Percentiles rank a stretch among this genome's conserved stretches.
Conservation (phyloP, 2,113 vertebrate species). For the Rhipidura dahli region DNA sequence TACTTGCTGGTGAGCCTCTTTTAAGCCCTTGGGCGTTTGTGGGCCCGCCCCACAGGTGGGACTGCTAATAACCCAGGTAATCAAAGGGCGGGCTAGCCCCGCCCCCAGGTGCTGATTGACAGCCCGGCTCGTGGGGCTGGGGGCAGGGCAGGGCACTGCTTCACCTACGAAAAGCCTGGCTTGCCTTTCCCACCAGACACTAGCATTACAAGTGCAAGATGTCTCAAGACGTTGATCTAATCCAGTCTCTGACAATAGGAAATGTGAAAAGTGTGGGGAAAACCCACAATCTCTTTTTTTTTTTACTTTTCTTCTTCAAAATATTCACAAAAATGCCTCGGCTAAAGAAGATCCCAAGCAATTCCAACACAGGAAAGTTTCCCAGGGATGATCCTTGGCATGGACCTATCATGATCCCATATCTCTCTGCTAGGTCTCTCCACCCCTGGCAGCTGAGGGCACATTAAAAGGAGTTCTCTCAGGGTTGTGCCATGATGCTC, state of each 20-base stretch:
- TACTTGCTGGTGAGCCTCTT: background rate
- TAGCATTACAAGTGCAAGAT: background rate
- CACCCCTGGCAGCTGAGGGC: background rate
- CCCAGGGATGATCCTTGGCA: background rate
- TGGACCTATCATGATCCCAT: background rate
- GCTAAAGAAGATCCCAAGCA: background rate
- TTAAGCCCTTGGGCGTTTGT: background rate
- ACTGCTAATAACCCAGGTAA: too few species aligned
- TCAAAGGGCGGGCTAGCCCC: background rate
- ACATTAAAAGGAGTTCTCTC: background rate
- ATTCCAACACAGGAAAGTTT: background rate
- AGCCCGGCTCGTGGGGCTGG: too few species aligned
- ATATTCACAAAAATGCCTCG: background rate
- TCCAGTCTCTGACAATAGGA: background rate
- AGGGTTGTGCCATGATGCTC: background rate
- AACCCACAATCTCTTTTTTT: accelerated
- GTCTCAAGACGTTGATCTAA: accelerated
- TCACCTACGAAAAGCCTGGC: background rate
- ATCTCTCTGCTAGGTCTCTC: background rate
- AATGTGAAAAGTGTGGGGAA: background rate
- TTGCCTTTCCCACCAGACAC: background rate
- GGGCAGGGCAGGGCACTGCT: background rate
- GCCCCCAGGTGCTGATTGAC: background rate
- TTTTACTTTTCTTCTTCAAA: background rate
- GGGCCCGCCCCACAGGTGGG: accelerated